Evolutionary conservation across 2,797 vertebrate genomes (phyloP).

Genomic region (Kryptolebias ocellatus): DNA sequence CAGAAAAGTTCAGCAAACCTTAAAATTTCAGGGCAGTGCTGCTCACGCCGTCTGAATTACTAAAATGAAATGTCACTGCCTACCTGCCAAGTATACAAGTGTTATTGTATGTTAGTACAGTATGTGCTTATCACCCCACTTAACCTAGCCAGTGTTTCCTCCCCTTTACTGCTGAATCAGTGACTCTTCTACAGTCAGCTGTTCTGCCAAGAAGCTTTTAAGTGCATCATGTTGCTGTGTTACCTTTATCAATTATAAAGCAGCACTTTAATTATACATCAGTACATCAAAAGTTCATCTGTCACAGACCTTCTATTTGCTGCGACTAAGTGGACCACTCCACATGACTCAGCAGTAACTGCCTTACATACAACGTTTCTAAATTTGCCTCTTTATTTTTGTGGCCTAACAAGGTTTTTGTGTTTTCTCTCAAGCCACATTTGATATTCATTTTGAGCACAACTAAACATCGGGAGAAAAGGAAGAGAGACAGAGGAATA

Average conservation of each 20-base stretch:
- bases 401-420: not conserved
- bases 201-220: conserved; percentile 62
- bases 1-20: not conserved
- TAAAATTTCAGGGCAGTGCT: not conserved
- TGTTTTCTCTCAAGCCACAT: not conserved
- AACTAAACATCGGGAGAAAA: not conserved
- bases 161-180: conserved; percentile 31
- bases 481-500: not conserved
- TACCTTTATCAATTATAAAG: conserved; percentile 74
- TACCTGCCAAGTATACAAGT: not conserved
- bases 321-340: conserved; percentile 45
- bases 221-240: conserved; percentile 49
- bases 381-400: not conserved
- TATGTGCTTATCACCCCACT: conserved; percentile 37
- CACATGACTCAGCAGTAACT: conserved; percentile 54
- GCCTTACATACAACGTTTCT: conserved; percentile 6
- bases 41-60: not conserved
- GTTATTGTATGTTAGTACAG: conserved; percentile 13
- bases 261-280: conserved; percentile 66
- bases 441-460: not conserved
- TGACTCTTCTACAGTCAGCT: conserved; percentile 30
- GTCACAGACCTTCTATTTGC: conserved; percentile 58
- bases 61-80: conserved; percentile 5
- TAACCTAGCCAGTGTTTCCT: conserved; percentile 44
- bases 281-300: conserved; percentile 59